Evolutionary conservation across 2,113 vertebrate genomes (phyloP).

Genomic region (Anoplopoma fimbria): DNA sequence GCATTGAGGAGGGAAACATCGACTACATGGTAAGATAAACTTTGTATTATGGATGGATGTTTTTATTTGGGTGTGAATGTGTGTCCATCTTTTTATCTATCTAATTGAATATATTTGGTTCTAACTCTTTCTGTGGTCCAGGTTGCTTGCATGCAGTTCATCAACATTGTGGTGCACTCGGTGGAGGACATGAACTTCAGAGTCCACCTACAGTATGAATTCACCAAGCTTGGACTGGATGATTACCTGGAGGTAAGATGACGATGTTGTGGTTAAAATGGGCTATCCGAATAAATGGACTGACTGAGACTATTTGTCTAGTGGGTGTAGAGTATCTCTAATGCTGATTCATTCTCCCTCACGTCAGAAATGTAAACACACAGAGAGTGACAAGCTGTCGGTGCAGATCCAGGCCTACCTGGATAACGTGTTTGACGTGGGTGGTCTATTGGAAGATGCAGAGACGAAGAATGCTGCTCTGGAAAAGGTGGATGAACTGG

Average conservation of each 20-base stretch:
- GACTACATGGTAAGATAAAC: conserved; percentile 92
- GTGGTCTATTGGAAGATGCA: conserved; percentile 94
- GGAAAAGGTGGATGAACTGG: conserved; percentile 98
- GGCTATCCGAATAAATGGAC: not conserved
- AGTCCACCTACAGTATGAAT: conserved; percentile 96
- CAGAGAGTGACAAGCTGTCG: conserved; percentile 96
- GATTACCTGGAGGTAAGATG: conserved; percentile 92
- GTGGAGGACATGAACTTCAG: conserved; percentile 99
- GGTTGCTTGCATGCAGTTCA: conserved; percentile 99
- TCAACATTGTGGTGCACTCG: conserved; percentile 98
- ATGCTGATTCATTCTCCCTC: conserved; percentile 10
- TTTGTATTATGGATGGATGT: not conserved
- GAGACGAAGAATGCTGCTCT: conserved; percentile 98
- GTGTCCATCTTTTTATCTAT: not conserved
- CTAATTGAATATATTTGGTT: not conserved
- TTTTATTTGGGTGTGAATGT: not conserved
- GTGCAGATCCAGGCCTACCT: conserved; percentile 99
- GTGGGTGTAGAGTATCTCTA: not conserved
- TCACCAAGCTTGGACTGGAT: conserved; percentile 96
- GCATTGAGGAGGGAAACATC: conserved; percentile 95
- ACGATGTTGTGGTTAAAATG: not conserved
- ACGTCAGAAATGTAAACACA: conserved; percentile 93
- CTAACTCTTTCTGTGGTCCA: conserved; percentile 61
- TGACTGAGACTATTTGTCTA: not conserved
- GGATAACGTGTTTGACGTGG: conserved; percentile 98